Percentiles rank a stretch among this genome's conserved stretches.
Conservation (phyloP, 2,888 invertebrate genomes). For the Ecdyonurus torrentis region DNA sequence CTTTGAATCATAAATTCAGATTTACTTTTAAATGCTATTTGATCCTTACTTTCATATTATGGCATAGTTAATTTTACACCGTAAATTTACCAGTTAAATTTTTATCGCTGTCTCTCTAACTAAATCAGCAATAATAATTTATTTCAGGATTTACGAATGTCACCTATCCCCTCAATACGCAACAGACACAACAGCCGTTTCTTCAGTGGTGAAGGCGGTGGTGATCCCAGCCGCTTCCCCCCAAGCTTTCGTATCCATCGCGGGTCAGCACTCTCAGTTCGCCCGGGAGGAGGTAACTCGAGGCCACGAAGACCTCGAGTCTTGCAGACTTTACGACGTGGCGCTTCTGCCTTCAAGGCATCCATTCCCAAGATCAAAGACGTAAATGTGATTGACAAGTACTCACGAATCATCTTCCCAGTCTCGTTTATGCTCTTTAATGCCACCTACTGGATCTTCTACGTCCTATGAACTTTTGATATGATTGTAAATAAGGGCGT, state of each 20-base stretch:
- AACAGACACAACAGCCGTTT: constrained; percentile 39
- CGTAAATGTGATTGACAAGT: constrained; percentile 95
- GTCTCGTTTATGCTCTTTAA: constrained; percentile 92
- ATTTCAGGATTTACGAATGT: constrained; percentile 70
- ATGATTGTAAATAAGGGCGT: no score
- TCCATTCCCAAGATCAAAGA: constrained; percentile 93
- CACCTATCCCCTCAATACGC: constrained; percentile 64
- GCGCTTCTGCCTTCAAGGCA: constrained; percentile 72
- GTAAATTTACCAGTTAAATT: no score
- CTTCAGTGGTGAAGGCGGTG: constrained; percentile 29
- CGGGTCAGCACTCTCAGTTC: constrained; percentile 23
- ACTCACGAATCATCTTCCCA: constrained; percentile 89
- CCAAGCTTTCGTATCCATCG: constrained; percentile 58
- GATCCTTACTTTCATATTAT: no score
- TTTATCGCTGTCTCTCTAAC: no score
- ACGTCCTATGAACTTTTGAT: constrained; percentile 38
- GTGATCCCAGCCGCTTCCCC: constrained; percentile 34
- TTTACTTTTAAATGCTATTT: no score
- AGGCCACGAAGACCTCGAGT: constrained; percentile 43
- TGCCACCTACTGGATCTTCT: constrained; percentile 89
- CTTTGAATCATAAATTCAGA: no score
- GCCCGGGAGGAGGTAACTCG: constrained; percentile 5
- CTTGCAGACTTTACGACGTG: constrained; percentile 63
- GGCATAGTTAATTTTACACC: no score
- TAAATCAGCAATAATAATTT: constrained; percentile 27